Evolutionary conservation across 2,113 vertebrate genomes (phyloP).

Genomic region (Xiphophorus couchianus): DNA sequence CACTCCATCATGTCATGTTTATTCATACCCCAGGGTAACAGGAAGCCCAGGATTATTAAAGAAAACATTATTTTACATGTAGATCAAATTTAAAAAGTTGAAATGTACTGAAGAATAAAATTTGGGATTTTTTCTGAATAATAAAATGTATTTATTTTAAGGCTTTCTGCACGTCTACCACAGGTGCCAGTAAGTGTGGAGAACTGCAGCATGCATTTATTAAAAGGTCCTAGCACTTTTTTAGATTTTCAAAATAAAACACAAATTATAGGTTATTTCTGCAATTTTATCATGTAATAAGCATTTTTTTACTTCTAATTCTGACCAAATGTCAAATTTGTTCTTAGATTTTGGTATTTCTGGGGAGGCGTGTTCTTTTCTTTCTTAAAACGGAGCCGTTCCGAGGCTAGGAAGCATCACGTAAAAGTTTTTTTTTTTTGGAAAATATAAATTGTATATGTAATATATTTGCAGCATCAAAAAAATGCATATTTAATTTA

Average conservation of each 20-base stretch:
- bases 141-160: no score
- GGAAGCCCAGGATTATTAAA: no score
- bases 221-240: neutral
- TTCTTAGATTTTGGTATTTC: neutral
- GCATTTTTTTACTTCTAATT: neutral
- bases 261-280: neutral
- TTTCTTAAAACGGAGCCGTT: conserved; percentile 5
- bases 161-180: no score
- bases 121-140: no score
- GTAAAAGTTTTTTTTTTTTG: conserved; percentile 74
- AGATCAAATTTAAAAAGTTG: no score
- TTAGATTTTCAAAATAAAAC: neutral
- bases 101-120: no score
- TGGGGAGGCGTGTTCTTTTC: neutral
- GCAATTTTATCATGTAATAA: neutral
- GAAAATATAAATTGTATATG: conserved; percentile 68
- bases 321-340: conserved; percentile 18
- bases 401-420: conserved; percentile 47
- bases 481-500: conserved; percentile 82
- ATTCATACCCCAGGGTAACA: no score
- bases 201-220: no score
- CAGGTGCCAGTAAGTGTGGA: no score
- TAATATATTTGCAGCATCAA: conserved; percentile 81
- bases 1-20: neutral
- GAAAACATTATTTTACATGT: no score